Percentiles rank a stretch among this genome's conserved stretches.
Conservation (phyloP, 2,797 vertebrate species). For the Vespertilio murinus region DNA sequence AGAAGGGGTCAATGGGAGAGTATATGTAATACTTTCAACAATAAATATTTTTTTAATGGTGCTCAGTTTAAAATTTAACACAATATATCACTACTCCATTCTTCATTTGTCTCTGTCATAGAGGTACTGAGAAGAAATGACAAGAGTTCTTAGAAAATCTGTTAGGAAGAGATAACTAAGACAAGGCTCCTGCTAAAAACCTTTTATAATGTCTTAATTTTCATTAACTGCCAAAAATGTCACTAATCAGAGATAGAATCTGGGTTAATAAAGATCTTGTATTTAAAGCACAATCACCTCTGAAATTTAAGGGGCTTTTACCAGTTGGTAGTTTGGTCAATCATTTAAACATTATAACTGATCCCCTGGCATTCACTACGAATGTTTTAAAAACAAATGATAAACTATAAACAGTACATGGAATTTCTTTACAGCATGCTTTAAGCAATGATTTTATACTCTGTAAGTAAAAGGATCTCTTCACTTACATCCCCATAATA, state of each 20-base stretch:
- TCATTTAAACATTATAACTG: slow-evolving; percentile 12
- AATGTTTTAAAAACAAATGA: slow-evolving; percentile 32
- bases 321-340: not conserved
- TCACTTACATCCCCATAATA: not conserved
- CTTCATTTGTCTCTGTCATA: not conserved
- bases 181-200: not conserved
- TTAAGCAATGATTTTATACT: slow-evolving; percentile 12
- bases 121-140: slow-evolving; percentile 12
- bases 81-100: not conserved
- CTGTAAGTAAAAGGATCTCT: slow-evolving; percentile 24
- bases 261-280: not conserved
- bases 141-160: not conserved
- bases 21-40: too few species aligned
- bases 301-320: not conserved
- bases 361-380: not conserved
- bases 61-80: slow-evolving; percentile 13
- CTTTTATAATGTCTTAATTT: not conserved
- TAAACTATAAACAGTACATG: not conserved
- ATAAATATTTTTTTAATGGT: too few species aligned
- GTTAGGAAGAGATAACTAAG: not conserved
- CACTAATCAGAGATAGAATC: not conserved
- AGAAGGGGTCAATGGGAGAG: too few species aligned
- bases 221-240: slow-evolving; percentile 27
- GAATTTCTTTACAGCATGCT: not conserved
- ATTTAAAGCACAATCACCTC: not conserved